Evolutionary conservation across 2,113 vertebrate genomes (phyloP).

Genomic region (Pterocles orientalis): DNA sequence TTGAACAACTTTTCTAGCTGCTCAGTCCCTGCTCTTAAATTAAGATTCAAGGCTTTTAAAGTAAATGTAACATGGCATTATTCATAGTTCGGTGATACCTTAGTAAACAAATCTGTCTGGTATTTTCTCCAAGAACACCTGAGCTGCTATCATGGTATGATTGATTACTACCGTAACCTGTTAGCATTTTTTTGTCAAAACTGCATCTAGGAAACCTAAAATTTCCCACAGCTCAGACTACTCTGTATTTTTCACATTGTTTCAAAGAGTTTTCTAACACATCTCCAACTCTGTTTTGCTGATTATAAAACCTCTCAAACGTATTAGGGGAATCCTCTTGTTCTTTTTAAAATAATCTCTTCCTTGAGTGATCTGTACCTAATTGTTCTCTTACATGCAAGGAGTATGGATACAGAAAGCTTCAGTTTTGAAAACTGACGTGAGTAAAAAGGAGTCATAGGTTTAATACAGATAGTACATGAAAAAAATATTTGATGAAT

Average conservation of each 20-base stretch:
- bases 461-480: not conserved
- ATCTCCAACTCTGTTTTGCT: not conserved
- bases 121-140: not conserved
- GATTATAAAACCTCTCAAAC: not conserved
- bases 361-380: not conserved
- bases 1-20: not conserved
- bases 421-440: not conserved
- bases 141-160: not conserved
- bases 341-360: not conserved
- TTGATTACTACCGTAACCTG: not conserved
- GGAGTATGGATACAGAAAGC: not conserved
- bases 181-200: not conserved
- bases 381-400: not conserved
- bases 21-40: not conserved
- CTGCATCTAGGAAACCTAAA: not conserved
- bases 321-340: not conserved
- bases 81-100: not conserved
- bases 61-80: not conserved
- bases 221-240: not conserved
- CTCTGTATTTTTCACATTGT: not conserved
- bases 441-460: conserved; percentile 27
- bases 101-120: not conserved
- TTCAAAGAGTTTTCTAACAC: not conserved
- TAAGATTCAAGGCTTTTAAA: not conserved
- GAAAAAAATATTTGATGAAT: not conserved